Conservation (phyloP, 2,113 vertebrate genomes). For the Saccopteryx bilineata region DNA sequence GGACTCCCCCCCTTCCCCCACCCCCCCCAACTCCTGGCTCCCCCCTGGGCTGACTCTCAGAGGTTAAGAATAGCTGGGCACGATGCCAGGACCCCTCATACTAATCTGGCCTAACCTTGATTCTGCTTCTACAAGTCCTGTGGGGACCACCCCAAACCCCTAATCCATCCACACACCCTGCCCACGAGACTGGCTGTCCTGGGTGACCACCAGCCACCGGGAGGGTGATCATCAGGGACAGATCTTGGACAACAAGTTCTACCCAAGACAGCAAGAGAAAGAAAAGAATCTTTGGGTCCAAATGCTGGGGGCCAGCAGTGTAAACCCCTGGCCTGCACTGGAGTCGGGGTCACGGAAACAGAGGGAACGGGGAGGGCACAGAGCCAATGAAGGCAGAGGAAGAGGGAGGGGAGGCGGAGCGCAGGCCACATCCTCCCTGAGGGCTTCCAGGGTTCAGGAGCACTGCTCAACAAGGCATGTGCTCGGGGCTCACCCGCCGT, state of each 20-base stretch:
- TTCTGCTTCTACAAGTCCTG: neutral
- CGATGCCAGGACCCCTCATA: neutral
- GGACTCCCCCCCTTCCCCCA: neutral
- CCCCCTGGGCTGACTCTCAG: neutral
- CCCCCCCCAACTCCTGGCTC: neutral
- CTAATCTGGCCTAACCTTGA: neutral
- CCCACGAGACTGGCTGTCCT: neutral
- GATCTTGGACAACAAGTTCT: neutral
- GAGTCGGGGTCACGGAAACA: neutral
- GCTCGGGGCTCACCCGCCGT: neutral
- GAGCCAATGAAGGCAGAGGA: neutral
- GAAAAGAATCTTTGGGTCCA: neutral
- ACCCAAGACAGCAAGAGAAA: neutral
- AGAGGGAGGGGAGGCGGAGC: neutral
- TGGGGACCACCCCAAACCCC: neutral
- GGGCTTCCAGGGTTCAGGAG: neutral
- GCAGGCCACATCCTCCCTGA: neutral
- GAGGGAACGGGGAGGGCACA: neutral
- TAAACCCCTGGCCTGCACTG: neutral
- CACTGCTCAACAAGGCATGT: neutral
- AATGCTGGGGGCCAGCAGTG: neutral
- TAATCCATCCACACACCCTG: neutral
- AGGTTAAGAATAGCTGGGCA: neutral
- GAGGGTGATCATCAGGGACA: neutral
- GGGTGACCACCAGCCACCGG: neutral